A percentile compares a stretch with the other conserved stretches of the same genome.
Evolutionary conservation across 2,113 vertebrate genomes (phyloP).

Genomic region (Mastomys coucha): DNA sequence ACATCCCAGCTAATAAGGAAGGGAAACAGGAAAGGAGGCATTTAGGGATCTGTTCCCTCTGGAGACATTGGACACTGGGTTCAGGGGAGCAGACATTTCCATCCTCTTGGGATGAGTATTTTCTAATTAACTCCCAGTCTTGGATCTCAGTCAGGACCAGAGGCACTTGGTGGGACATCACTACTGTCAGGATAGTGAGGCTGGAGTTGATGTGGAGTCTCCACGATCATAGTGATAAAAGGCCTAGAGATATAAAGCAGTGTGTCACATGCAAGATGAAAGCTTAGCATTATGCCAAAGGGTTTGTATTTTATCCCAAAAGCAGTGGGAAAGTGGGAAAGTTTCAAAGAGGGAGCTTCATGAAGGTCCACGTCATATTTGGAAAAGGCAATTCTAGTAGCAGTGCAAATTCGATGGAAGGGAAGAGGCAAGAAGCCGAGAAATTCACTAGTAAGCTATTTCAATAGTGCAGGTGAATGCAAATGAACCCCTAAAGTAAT

Average conservation of each 20-base stretch:
- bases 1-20: neutral
- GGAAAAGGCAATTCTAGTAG: neutral
- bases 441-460: neutral
- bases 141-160: neutral
- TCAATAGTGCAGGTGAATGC: neutral
- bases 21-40: neutral
- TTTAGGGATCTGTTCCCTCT: neutral
- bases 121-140: neutral
- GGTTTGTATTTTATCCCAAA: constrained; percentile 19
- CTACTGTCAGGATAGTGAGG: neutral
- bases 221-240: neutral
- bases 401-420: neutral
- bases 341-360: neutral
- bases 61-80: neutral
- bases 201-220: neutral
- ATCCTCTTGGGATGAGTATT: neutral
- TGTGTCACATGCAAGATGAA: neutral
- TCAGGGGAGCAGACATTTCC: neutral
- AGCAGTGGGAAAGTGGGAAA: neutral
- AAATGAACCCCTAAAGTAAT: neutral
- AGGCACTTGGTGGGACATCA: neutral
- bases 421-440: neutral
- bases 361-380: neutral
- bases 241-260: neutral
- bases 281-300: neutral